Percentiles rank a stretch among this genome's conserved stretches.
Evolutionary conservation across 2,797 vertebrate genomes (phyloP).

Genomic region (Salmo trutta): DNA sequence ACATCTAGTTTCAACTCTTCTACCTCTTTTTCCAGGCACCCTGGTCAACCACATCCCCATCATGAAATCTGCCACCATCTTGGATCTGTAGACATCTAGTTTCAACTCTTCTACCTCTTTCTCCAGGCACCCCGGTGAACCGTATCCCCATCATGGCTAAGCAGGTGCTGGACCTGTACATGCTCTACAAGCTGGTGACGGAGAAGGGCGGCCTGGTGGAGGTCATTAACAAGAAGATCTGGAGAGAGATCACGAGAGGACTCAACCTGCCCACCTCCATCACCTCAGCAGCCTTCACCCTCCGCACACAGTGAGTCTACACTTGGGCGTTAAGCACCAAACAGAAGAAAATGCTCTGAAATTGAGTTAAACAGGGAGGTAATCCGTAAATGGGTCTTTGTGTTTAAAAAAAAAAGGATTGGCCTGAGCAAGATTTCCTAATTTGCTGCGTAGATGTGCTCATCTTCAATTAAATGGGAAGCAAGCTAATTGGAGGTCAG

Average conservation of each 20-base stretch:
- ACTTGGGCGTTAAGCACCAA: background rate
- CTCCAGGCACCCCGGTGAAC: constrained; percentile 85
- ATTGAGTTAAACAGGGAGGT: too few species aligned
- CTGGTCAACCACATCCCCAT: background rate
- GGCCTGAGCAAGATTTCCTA: too few species aligned
- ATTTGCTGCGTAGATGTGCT: too few species aligned
- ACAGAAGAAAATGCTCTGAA: too few species aligned
- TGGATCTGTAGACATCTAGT: background rate
- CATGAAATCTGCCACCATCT: background rate
- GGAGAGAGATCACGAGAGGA: constrained; percentile 89
- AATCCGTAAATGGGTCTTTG: too few species aligned
- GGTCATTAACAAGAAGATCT: constrained; percentile 89
- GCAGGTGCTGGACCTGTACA: constrained; percentile 87
- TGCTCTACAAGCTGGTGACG: constrained; percentile 88
- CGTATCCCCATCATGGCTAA: constrained; percentile 91
- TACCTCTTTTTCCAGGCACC: constrained; percentile 66
- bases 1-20: background rate
- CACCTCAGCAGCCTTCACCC: constrained; percentile 88
- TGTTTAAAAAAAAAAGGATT: too few species aligned
- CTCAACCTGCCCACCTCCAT: constrained; percentile 88
- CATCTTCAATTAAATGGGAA: too few species aligned
- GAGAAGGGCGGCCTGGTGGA: constrained; percentile 88
- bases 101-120: background rate
- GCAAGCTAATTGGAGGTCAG: too few species aligned
- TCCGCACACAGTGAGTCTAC: constrained; percentile 83